Evolutionary conservation across 2,113 vertebrate genomes (phyloP).

Genomic region (Psilopsiagon aurifrons): DNA sequence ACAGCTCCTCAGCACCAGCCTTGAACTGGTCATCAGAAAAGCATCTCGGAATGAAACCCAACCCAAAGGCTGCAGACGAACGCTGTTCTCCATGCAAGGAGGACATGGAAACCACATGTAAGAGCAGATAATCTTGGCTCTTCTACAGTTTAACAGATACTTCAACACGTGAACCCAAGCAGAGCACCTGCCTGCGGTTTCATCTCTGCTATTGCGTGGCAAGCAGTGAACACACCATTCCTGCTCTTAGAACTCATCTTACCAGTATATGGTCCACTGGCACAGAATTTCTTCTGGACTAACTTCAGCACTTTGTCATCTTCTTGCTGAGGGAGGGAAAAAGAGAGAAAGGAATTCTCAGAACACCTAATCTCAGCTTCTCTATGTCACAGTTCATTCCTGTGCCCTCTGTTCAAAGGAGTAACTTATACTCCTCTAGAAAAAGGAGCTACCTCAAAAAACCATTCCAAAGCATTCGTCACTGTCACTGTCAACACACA

Average conservation of each 20-base stretch:
- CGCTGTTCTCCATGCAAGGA: neutral
- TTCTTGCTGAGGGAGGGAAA: conserved; percentile 79
- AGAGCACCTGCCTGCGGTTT: neutral
- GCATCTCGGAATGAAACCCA: neutral
- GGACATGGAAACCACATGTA: neutral
- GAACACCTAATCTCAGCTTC: too few species aligned
- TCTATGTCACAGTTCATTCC: neutral
- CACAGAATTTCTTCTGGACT: conserved; percentile 97
- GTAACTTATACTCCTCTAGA: neutral
- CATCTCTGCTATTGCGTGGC: neutral
- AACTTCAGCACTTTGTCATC: conserved; percentile 88
- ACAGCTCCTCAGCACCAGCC: neutral
- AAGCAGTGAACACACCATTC: neutral
- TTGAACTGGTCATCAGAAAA: neutral
- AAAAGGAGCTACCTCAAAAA: neutral
- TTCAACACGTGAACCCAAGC: neutral
- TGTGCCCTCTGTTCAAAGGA: neutral
- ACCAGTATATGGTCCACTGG: conserved; percentile 93
- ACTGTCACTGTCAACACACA: neutral
- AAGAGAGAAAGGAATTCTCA: neutral
- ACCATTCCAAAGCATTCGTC: neutral
- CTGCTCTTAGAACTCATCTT: conserved; percentile 58
- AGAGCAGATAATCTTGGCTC: neutral
- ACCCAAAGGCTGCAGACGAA: neutral
- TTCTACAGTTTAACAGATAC: neutral